phyloP scores from a whole-genome alignment of 2,797 vertebrate species.

The Pseudocheirus occidentalis region DNA sequence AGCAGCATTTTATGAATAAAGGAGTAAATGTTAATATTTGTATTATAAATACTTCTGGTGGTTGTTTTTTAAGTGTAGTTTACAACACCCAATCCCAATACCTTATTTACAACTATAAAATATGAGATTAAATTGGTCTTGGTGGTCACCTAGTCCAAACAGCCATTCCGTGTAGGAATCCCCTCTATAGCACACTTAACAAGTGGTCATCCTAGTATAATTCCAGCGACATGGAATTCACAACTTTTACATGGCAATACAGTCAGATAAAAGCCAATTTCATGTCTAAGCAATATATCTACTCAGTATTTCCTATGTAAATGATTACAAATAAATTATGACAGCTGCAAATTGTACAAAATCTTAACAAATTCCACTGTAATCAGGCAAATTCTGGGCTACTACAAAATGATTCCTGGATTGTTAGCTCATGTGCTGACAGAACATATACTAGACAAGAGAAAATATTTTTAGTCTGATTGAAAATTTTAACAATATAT shows the following conservation, averaged over 20 bases:
- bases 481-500: neutral
- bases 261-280: neutral
- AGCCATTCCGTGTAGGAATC: neutral
- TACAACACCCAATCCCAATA: neutral
- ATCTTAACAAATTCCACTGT: neutral
- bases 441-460: neutral
- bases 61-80: conserved; percentile 3
- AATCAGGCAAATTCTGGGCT: neutral
- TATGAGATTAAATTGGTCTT: neutral
- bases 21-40: conserved; percentile 45
- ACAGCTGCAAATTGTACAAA: neutral
- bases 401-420: neutral
- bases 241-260: neutral
- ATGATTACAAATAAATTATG: neutral
- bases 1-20: conserved; percentile 25
- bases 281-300: neutral
- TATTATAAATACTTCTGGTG: conserved; percentile 11
- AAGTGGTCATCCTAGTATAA: neutral
- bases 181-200: neutral
- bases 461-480: neutral
- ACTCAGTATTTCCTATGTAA: neutral
- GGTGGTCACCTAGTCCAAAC: neutral
- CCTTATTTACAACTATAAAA: neutral
- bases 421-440: neutral
- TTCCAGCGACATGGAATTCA: neutral